Percentiles rank a stretch among this genome's conserved stretches.
Conservation (phyloP, 2,797 vertebrate genomes). For the Mus caroli region DNA sequence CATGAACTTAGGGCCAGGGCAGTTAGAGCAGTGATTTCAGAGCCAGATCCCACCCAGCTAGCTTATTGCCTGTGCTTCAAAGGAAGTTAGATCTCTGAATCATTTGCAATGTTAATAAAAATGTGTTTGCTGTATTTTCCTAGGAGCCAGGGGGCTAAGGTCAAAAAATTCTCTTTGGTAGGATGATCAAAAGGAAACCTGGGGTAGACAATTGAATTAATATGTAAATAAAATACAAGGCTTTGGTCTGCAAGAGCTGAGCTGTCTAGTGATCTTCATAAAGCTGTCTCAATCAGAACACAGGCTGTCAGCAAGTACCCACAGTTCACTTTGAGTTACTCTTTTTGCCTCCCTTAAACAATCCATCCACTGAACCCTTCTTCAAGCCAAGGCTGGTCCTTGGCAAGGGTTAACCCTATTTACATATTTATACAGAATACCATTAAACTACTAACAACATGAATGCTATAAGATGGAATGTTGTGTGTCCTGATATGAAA, state of each 20-base stretch:
- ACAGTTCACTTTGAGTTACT: background rate
- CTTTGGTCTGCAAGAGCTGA: background rate
- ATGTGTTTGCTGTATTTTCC: background rate
- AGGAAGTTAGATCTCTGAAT: background rate
- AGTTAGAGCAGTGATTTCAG: background rate
- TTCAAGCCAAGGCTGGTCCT: background rate
- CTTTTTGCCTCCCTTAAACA: background rate
- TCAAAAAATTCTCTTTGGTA: background rate
- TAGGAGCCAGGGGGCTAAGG: background rate
- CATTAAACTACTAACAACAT: background rate
- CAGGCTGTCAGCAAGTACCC: background rate
- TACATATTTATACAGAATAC: background rate
- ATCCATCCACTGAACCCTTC: background rate
- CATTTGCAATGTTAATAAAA: background rate
- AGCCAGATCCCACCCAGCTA: background rate
- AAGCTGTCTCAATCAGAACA: background rate
- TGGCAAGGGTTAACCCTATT: background rate
- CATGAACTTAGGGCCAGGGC: background rate
- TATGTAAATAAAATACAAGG: background rate
- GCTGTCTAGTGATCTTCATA: background rate
- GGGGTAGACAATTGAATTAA: background rate
- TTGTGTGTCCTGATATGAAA: background rate
- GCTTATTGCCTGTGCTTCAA: background rate
- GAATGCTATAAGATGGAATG: background rate
- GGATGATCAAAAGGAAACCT: background rate